A percentile compares a stretch with the other conserved stretches of the same genome.
phyloP scores from a whole-genome alignment of 2,797 vertebrate species.

The Leptodactylus fallax region DNA sequence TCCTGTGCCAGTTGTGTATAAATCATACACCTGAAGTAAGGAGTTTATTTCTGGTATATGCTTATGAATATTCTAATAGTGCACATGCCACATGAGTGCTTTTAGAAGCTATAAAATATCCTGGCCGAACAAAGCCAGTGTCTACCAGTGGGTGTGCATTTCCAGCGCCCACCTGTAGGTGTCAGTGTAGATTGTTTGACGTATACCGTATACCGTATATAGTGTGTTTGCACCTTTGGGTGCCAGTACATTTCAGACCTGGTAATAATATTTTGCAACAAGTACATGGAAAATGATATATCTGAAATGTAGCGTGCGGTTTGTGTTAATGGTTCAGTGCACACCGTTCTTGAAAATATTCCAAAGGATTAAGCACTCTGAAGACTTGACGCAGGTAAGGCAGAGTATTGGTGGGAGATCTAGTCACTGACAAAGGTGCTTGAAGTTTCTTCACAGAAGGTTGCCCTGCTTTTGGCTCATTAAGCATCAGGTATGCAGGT shows the following conservation, averaged over 20 bases:
- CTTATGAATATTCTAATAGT: slow-evolving; percentile 37
- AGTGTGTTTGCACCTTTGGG: background rate
- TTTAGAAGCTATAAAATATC: slow-evolving; percentile 23
- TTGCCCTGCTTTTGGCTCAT: slow-evolving; percentile 68
- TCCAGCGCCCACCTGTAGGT: slow-evolving; percentile 1
- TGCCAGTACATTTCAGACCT: background rate
- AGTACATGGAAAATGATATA: background rate
- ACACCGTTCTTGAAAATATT: background rate
- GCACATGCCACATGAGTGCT: slow-evolving; percentile 25
- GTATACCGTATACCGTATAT: background rate
- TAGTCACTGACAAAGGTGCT: slow-evolving; percentile 50
- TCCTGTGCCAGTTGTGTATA: slow-evolving; percentile 40
- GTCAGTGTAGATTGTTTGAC: background rate
- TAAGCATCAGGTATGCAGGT: slow-evolving; percentile 68
- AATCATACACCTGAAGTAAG: slow-evolving; percentile 48
- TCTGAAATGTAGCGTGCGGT: background rate
- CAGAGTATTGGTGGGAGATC: slow-evolving; percentile 31
- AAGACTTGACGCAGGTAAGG: background rate
- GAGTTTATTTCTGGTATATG: slow-evolving; percentile 40
- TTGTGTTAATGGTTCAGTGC: background rate
- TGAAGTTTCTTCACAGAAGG: slow-evolving; percentile 59
- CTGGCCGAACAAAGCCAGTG: slow-evolving; percentile 3
- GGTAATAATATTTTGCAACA: slow-evolving; percentile 25
- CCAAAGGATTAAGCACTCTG: background rate
- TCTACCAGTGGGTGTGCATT: background rate